Conservation (phyloP, 2,113 vertebrate genomes). For the Lepus timidus region DNA sequence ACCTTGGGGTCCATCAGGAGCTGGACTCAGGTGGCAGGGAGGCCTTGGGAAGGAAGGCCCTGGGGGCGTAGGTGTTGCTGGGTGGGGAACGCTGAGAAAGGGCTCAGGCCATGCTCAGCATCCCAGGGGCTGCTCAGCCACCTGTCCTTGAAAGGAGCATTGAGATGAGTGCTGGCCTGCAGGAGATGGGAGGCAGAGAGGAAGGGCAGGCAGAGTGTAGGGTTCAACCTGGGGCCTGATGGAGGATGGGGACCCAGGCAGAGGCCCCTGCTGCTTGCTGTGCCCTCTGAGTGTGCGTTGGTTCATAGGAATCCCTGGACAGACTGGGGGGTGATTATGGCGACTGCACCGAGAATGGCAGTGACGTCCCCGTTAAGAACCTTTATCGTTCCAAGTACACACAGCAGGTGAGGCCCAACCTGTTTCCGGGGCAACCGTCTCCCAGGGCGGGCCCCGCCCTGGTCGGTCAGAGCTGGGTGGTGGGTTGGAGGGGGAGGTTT, state of each 20-base stretch:
- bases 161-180: not conserved
- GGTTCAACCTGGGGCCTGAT: not conserved
- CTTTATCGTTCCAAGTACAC: constrained; percentile 88
- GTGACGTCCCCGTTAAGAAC: constrained; percentile 87
- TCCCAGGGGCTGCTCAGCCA: not conserved
- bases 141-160: not conserved
- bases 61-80: not conserved
- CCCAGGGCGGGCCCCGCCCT: not conserved
- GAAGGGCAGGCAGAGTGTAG: not conserved
- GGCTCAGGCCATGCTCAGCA: not conserved
- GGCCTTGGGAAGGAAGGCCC: not conserved
- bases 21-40: fast-evolving
- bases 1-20: not conserved
- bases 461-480: not conserved
- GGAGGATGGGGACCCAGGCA: not conserved
- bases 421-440: not conserved
- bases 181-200: not conserved
- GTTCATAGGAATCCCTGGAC: constrained; percentile 84
- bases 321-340: constrained; percentile 89
- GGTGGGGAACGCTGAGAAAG: not conserved
- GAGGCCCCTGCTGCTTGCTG: not conserved
- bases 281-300: not conserved
- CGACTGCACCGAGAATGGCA: constrained; percentile 89
- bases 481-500: not conserved
- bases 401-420: constrained; percentile 85